phyloP scores from a whole-genome alignment of 1,140 invertebrate species.

The Monomorium pharaonis region DNA sequence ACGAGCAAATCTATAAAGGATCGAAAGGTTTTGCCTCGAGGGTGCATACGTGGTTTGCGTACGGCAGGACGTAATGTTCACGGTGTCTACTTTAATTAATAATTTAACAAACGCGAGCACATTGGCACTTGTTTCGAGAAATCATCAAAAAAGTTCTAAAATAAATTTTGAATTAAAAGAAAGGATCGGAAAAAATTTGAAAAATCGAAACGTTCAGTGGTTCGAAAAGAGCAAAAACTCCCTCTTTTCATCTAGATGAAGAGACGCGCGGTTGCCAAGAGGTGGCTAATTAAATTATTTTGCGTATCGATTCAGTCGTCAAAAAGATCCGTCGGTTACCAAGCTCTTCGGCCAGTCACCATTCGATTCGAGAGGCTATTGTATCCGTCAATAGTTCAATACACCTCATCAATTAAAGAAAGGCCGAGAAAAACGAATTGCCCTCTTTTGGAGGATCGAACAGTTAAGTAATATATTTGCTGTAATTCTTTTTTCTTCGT shows the following conservation, averaged over 20 bases:
- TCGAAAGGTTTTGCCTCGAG: slow-evolving; percentile 25
- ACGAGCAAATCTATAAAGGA: slow-evolving; percentile 71
- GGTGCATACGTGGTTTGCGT: neutral
- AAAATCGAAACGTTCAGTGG: neutral
- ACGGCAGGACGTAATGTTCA: neutral
- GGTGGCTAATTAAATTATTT: slow-evolving; percentile 69
- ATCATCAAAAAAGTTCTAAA: neutral
- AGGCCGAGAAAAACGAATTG: slow-evolving; percentile 28
- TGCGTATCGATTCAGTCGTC: slow-evolving; percentile 36
- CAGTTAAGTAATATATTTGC: slow-evolving; percentile 28
- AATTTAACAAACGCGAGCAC: neutral
- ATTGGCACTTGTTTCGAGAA: neutral
- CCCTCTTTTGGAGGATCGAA: slow-evolving; percentile 30
- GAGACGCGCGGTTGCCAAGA: slow-evolving; percentile 10
- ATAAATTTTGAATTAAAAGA: neutral
- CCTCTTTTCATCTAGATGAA: slow-evolving; percentile 1
- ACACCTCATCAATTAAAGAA: slow-evolving; percentile 62
- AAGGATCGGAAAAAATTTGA: neutral
- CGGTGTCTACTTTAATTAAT: slow-evolving; percentile 4
- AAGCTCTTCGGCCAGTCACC: slow-evolving; percentile 59
- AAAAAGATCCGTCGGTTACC: slow-evolving; percentile 33
- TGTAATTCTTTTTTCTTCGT: slow-evolving; percentile 7
- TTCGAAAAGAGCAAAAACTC: neutral
- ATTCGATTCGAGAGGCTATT: slow-evolving; percentile 54
- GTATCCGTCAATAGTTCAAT: slow-evolving; percentile 55